Percentiles rank a stretch among this genome's conserved stretches.
Evolutionary conservation across 2,888 invertebrate species (phyloP).

Genomic region (Caenorhabditis becei): DNA sequence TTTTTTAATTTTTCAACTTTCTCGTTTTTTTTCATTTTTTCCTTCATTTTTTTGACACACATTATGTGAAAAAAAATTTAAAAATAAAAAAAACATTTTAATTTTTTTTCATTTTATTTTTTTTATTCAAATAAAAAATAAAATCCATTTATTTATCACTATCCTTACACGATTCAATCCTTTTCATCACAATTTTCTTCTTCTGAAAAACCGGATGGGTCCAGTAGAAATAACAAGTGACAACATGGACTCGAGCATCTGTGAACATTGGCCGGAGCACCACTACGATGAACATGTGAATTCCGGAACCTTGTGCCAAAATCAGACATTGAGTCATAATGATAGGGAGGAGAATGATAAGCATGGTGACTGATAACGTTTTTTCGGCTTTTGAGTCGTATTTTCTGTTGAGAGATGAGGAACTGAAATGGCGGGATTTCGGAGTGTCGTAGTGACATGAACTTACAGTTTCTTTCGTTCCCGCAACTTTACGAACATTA

Average conservation of each 20-base stretch:
- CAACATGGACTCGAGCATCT: background rate
- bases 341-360: background rate
- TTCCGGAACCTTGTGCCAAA: too few relatives aligned
- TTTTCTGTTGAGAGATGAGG: background rate
- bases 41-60: too few relatives aligned
- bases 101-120: too few relatives aligned
- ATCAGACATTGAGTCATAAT: background rate
- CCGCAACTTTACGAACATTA: background rate
- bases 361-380: background rate
- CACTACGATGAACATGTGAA: background rate
- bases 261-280: background rate
- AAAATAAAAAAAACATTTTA: too few relatives aligned
- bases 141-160: too few relatives aligned
- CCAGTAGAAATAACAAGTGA: background rate
- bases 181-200: too few relatives aligned
- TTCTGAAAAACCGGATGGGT: background rate
- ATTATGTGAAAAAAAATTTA: too few relatives aligned
- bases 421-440: background rate
- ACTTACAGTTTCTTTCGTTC: background rate
- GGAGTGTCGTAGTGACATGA: too few relatives aligned
- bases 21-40: too few relatives aligned
- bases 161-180: too few relatives aligned
- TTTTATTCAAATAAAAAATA: too few relatives aligned
- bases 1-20: too few relatives aligned
- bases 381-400: background rate